Conservation (phyloP, 2,888 invertebrate genomes). For the Leptura quadrifasciata region DNA sequence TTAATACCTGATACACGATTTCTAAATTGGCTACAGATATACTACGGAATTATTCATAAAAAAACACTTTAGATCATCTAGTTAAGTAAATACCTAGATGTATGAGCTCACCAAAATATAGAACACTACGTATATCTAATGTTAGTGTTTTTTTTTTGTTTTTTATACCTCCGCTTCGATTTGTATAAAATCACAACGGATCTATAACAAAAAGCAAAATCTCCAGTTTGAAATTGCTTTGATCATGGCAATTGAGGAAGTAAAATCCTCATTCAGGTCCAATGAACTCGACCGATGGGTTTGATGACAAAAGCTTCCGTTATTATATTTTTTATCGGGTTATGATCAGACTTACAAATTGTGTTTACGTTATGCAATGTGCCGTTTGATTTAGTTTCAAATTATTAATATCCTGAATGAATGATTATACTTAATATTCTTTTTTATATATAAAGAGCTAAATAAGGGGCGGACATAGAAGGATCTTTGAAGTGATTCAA, state of each 20-base stretch:
- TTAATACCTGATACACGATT: no score
- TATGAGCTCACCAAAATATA: not conserved
- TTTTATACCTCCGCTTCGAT: not conserved
- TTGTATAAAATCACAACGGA: not conserved
- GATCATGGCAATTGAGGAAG: not conserved
- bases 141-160: no score
- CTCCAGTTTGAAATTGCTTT: not conserved
- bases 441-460: no score
- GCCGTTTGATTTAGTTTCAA: not conserved
- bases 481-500: no score
- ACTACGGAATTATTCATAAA: no score
- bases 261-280: conserved; percentile 9
- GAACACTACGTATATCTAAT: not conserved
- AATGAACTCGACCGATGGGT: conserved; percentile 24
- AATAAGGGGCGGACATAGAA: no score
- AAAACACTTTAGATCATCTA: no score
- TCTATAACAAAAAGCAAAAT: not conserved
- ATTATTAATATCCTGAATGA: no score
- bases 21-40: no score
- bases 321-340: conserved; percentile 5
- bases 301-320: conserved; percentile 31
- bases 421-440: no score
- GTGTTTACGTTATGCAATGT: not conserved
- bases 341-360: not conserved
- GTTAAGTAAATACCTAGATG: no score